Evolutionary conservation across 2,797 vertebrate genomes (phyloP), one percentile per base, ranked within the genome.

Genomic region (Phaenicophaeus curvirostris): DNA sequence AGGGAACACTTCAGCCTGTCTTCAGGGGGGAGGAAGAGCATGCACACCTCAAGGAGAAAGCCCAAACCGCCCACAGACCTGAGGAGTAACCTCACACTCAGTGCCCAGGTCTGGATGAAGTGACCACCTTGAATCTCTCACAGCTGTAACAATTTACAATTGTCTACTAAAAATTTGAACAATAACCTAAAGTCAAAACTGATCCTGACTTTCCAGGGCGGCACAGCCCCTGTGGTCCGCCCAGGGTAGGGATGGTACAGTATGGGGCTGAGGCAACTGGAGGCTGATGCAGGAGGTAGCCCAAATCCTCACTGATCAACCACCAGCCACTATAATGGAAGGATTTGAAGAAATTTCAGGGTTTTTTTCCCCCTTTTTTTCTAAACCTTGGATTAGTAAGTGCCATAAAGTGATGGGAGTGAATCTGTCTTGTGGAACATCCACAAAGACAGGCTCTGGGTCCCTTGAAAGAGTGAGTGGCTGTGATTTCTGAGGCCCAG

Each of bases 351-450:
- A 50, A 4, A 39, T 78, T 19, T 42, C 10, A 13, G n/a, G 5
- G 1, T 9, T 55, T 48, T 18, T 51, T 21, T 5, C 37, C n/a
- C n/a, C n/a, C n/a, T n/a, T 39, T 54, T 48, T 30, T 25, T 15
- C 18, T n/a, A 28, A 85, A 54, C 14, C 7, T 68, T 37, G 24
- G 5, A 61, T 30, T 35, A 54, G 16, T 11, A 82, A 42, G 41
- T 14, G 30, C 54, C 41, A 69, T 2, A 14, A 68, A 81, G 19
- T 0, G 3, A 72, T 15, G 41, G 35, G 79, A 96, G 73, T 4
- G 2, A 96, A 94, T 88, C 35, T 66, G 81, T 67, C 75, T 82
- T 81, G 78, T 75, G 93, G 88, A 96, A 95, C 75, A 94, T 27
- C 77, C 89, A 94, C 77, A 58, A 91, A 90, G 58, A 13, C 58